Evolutionary conservation across 1,140 invertebrate genomes (phyloP).

Genomic region (Theocolax elegans): DNA sequence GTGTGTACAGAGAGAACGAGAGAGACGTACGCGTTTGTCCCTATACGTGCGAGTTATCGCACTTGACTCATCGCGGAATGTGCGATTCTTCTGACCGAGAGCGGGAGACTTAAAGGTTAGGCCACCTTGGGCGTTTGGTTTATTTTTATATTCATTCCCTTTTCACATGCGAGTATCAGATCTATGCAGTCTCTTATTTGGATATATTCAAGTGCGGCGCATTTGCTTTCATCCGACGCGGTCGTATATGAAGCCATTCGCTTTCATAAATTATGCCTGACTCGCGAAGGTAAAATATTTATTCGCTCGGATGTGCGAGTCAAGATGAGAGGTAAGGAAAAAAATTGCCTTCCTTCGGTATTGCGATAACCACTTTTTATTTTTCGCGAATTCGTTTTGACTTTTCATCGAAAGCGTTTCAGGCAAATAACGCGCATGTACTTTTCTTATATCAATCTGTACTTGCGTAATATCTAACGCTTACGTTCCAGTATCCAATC

Average conservation of each 20-base stretch:
- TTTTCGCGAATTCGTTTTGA: too few relatives aligned
- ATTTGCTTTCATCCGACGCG: constrained; percentile 20
- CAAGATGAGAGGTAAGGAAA: neutral
- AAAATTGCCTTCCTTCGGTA: too few relatives aligned
- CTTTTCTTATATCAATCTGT: too few relatives aligned
- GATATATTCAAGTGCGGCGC: constrained; percentile 19
- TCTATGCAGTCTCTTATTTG: constrained; percentile 19
- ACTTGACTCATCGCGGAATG: constrained; percentile 23
- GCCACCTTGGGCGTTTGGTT: constrained; percentile 1
- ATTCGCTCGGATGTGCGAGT: neutral
- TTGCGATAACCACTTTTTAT: too few relatives aligned
- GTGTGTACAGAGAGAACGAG: constrained; percentile 7
- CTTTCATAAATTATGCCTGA: constrained; percentile 12
- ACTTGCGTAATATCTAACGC: too few relatives aligned
- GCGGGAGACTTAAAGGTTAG: constrained; percentile 25
- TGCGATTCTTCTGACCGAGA: constrained; percentile 5
- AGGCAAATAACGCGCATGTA: too few relatives aligned
- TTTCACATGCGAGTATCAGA: constrained; percentile 2
- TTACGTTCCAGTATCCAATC: too few relatives aligned
- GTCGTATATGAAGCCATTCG: constrained; percentile 14
- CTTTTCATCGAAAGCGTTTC: too few relatives aligned
- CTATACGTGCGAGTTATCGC: constrained; percentile 13
- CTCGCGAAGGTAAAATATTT: constrained; percentile 5
- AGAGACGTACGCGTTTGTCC: too few relatives aligned
- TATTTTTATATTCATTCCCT: constrained; percentile 4